Evolutionary conservation across 2,113 vertebrate genomes (phyloP).

Genomic region (Girardinichthys multiradiatus): DNA sequence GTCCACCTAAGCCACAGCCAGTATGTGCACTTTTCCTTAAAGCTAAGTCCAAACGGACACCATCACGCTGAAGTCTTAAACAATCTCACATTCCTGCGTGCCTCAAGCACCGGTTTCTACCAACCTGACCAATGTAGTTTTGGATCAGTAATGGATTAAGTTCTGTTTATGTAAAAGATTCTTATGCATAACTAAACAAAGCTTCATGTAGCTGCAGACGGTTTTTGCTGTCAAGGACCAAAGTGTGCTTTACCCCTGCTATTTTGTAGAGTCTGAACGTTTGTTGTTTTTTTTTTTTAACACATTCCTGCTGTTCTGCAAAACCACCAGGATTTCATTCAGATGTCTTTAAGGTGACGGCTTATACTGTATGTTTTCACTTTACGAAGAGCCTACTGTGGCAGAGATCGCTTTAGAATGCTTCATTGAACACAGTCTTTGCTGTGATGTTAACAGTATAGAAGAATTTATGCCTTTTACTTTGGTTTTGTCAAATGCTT

Average conservation of each 20-base stretch:
- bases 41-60: conserved; percentile 38
- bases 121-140: conserved; percentile 62
- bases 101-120: conserved; percentile 59
- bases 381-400: conserved; percentile 57
- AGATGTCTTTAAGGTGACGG: conserved; percentile 38
- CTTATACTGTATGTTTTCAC: conserved; percentile 63
- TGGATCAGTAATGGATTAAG: conserved; percentile 62
- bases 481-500: conserved; percentile 63
- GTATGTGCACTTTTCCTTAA: conserved; percentile 69
- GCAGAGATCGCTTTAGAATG: conserved; percentile 57
- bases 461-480: conserved; percentile 56
- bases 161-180: conserved; percentile 74
- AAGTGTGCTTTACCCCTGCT: conserved; percentile 67
- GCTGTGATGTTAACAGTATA: conserved; percentile 65
- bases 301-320: conserved; percentile 38
- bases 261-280: conserved; percentile 47
- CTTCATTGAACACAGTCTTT: conserved; percentile 58
- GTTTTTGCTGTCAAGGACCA: conserved; percentile 78
- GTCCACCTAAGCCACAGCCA: conserved; percentile 29
- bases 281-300: conserved; percentile 5
- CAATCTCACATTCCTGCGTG: conserved; percentile 69
- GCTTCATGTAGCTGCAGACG: conserved; percentile 76
- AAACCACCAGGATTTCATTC: conserved; percentile 21
- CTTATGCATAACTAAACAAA: conserved; percentile 67
- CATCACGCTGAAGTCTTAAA: conserved; percentile 74